Conservation (phyloP, 2,797 vertebrate genomes). For the Pseudochirops cupreus region DNA sequence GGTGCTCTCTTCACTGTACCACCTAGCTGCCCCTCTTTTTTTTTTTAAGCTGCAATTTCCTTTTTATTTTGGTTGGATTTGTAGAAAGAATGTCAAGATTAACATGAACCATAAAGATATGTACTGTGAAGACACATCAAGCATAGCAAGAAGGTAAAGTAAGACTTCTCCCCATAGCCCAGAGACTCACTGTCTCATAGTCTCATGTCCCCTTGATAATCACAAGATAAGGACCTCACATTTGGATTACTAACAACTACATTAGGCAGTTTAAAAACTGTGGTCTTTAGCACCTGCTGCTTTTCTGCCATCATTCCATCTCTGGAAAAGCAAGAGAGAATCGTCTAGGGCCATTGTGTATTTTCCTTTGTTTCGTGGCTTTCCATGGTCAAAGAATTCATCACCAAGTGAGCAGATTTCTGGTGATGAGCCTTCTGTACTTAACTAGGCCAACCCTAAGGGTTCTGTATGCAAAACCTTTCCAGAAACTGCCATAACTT, state of each 20-base stretch:
- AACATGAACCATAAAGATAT: neutral
- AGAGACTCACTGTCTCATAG: neutral
- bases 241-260: neutral
- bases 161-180: neutral
- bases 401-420: neutral
- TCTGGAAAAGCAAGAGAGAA: neutral
- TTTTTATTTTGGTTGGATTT: neutral
- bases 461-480: neutral
- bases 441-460: neutral
- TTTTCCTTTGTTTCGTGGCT: neutral
- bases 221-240: neutral
- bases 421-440: neutral
- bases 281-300: neutral
- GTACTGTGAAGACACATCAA: neutral
- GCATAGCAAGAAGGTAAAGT: too few species aligned
- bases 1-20: too few species aligned
- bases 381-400: neutral
- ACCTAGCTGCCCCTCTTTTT: neutral
- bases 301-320: neutral
- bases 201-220: neutral
- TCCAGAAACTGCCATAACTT: neutral
- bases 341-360: neutral
- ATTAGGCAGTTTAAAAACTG: neutral
- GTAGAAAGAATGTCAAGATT: neutral
- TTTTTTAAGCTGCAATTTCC: neutral